These are phyloP conservation scores for Ardeotis arabs DNA, from an alignment of 2,113 vertebrate genomes.

Conservation along the genomic window DNA sequence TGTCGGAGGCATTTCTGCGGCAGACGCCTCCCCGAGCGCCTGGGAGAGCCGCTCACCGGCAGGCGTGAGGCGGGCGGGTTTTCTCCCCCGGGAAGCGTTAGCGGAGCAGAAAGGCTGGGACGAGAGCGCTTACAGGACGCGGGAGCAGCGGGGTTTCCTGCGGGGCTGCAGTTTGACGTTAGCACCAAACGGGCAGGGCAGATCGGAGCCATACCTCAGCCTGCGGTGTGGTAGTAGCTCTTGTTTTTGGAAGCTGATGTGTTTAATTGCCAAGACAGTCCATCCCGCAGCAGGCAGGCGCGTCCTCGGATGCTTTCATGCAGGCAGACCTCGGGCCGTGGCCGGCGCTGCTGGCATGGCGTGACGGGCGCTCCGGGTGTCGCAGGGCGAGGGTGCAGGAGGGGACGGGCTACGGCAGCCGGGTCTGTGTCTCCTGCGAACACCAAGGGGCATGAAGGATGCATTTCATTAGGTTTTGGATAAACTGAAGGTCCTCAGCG, in stretches of 20 bases:
- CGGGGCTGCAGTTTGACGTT: neutral
- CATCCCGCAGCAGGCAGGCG: neutral
- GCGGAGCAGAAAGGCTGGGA: neutral
- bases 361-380: neutral
- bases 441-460: fast-evolving
- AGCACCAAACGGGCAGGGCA: neutral
- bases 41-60: neutral
- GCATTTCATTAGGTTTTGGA: neutral
- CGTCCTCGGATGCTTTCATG: neutral
- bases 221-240: neutral
- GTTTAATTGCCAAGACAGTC: neutral
- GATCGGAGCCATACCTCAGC: neutral
- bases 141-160: neutral
- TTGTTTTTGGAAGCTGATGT: neutral
- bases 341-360: neutral
- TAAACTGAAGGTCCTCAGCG: neutral
- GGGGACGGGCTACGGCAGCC: neutral
- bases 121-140: neutral
- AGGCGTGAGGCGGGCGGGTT: neutral
- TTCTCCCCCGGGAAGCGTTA: neutral
- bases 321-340: neutral
- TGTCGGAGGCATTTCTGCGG: neutral
- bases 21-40: fast-evolving
- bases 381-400: neutral
- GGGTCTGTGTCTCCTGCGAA: neutral